phyloP scores from a whole-genome alignment of 1,140 invertebrate genomes.

The Sweltsa coloradensis region DNA sequence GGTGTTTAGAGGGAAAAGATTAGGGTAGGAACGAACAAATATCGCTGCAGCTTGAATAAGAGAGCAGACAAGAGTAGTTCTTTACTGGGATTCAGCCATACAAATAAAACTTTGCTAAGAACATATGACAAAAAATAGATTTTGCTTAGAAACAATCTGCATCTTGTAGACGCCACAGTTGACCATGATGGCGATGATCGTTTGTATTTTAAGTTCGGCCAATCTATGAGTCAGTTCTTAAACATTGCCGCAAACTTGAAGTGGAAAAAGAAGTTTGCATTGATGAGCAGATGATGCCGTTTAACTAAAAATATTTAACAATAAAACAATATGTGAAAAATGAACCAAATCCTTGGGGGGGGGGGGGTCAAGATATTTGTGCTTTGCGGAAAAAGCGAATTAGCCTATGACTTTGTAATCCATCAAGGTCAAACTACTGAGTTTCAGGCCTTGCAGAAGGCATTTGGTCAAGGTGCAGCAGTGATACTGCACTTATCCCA shows the following conservation, averaged over 20 bases:
- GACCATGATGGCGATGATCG: too few relatives aligned
- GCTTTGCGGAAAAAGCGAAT: slow-evolving; percentile 2
- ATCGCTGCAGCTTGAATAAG: too few relatives aligned
- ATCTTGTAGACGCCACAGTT: too few relatives aligned
- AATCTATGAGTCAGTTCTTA: neutral
- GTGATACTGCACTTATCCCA: slow-evolving; percentile 11
- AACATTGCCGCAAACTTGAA: slow-evolving; percentile 4
- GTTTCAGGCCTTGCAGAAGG: neutral
- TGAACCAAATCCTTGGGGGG: slow-evolving; percentile 10
- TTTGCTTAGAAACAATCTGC: too few relatives aligned
- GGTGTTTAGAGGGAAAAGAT: too few relatives aligned
- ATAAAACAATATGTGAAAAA: slow-evolving; percentile 14
- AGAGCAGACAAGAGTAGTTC: too few relatives aligned
- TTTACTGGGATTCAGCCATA: too few relatives aligned
- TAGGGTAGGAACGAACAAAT: too few relatives aligned
- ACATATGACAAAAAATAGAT: too few relatives aligned
- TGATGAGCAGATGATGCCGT: slow-evolving; percentile 11
- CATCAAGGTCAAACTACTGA: slow-evolving; percentile 10
- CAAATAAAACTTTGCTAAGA: too few relatives aligned
- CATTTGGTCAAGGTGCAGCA: slow-evolving; percentile 13
- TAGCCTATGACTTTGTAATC: slow-evolving; percentile 15
- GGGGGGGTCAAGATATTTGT: slow-evolving; percentile 11
- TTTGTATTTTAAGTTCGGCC: slow-evolving; percentile 20
- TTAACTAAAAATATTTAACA: neutral
- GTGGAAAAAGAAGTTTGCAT: slow-evolving; percentile 15